A percentile compares a stretch with the other conserved stretches of the same genome.
phyloP scores from a whole-genome alignment of 2,113 vertebrate genomes.

The Speoplatyrhinus poulsoni region DNA sequence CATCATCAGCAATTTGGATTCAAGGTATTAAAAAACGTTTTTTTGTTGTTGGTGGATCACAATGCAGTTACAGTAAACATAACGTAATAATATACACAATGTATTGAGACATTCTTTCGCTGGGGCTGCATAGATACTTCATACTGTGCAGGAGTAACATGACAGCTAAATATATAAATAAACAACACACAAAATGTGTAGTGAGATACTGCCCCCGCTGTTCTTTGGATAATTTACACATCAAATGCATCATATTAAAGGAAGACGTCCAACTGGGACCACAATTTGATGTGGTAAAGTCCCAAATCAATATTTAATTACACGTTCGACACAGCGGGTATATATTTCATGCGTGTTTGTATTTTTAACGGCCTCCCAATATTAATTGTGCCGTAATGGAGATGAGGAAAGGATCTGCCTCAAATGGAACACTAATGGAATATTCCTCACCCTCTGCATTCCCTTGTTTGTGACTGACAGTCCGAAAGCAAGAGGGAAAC shows the following conservation, averaged over 20 bases:
- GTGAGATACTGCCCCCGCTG: constrained; percentile 55
- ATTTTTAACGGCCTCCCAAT: constrained; percentile 55
- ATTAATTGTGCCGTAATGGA: constrained; percentile 47
- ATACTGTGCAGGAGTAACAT: constrained; percentile 54
- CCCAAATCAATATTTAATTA: constrained; percentile 78
- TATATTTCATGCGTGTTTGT: constrained; percentile 64
- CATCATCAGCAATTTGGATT: constrained; percentile 64
- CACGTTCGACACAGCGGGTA: constrained; percentile 66
- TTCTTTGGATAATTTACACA: constrained; percentile 71
- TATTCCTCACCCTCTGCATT: constrained; percentile 2
- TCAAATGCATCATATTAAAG: constrained; percentile 68
- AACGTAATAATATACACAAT: constrained; percentile 36
- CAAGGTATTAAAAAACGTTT: constrained; percentile 12
- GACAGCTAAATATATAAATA: constrained; percentile 73
- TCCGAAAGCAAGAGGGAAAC: constrained; percentile 10
- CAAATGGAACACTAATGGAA: background rate
- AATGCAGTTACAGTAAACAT: constrained; percentile 18
- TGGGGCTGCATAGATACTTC: constrained; percentile 33
- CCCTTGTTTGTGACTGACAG: constrained; percentile 17
- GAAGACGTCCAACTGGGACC: constrained; percentile 58
- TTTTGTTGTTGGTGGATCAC: background rate
- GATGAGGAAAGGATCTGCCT: constrained; percentile 46
- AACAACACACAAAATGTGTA: constrained; percentile 64
- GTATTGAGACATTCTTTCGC: constrained; percentile 38
- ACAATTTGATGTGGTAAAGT: constrained; percentile 72